phyloP scores from a whole-genome alignment of 2,888 invertebrate genomes.

The Cremastinae sp. region DNA sequence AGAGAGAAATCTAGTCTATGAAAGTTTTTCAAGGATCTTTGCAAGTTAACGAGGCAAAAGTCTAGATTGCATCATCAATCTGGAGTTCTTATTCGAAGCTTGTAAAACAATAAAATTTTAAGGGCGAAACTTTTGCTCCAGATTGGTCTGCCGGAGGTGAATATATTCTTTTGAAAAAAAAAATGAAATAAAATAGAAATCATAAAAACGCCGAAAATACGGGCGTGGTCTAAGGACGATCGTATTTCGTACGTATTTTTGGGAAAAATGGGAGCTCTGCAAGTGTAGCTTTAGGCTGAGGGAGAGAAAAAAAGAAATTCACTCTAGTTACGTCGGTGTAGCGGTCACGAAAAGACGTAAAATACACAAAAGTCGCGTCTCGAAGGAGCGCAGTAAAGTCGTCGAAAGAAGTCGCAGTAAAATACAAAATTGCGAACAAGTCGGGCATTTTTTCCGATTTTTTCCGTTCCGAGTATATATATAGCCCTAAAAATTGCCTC shows the following conservation, averaged over 20 bases:
- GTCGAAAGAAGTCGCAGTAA: constrained; percentile 35
- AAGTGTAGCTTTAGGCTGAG: constrained; percentile 2
- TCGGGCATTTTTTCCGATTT: constrained; percentile 7
- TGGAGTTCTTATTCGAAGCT: constrained; percentile 1
- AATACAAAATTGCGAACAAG: constrained; percentile 53
- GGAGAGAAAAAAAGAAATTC: constrained; percentile 51
- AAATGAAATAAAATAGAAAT: constrained; percentile 14
- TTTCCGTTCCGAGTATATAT: constrained; percentile 6
- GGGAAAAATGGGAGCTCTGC: constrained; percentile 23
- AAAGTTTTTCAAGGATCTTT: neutral
- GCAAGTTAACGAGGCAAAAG: neutral
- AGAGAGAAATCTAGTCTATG: too few species aligned
- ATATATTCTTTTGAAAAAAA: constrained; percentile 38
- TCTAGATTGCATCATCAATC: neutral
- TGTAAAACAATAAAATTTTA: constrained; percentile 44
- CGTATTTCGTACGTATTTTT: constrained; percentile 52
- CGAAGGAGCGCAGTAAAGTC: constrained; percentile 17
- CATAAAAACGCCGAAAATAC: neutral
- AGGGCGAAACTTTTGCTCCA: constrained; percentile 20
- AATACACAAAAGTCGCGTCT: constrained; percentile 33
- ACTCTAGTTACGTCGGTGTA: constrained; percentile 61
- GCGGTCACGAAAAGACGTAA: constrained; percentile 48
- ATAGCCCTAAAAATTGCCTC: constrained; percentile 47
- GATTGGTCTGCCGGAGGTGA: constrained; percentile 27
- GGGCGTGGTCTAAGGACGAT: neutral